Evolutionary conservation across 2,888 invertebrate species (phyloP), one percentile per base, ranked within the genome.

Genomic region (Drosophila antonietae): DNA sequence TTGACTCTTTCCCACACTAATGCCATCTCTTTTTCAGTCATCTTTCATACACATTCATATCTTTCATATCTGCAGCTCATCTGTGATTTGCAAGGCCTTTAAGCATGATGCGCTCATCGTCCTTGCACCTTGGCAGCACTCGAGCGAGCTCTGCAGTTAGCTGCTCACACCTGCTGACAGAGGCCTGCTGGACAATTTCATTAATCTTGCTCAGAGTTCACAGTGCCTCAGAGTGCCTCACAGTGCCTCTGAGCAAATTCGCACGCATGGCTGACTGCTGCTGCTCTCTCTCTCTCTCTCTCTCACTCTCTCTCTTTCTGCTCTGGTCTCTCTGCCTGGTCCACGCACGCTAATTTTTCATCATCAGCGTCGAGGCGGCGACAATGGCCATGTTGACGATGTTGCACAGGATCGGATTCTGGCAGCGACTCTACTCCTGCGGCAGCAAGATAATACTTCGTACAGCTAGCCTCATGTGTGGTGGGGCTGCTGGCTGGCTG

Each of bases 311-410:
- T 1, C n/a, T 8, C n/a, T 41, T n/a, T 20, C 44, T 20, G 20
- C 20, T 18, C 1, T 10, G 20, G 20, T 5, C 23, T 7, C 46
- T 53, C 68, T n/a, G 7, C 64, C 62, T 63, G 62, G 53, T 57
- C 68, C 63, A 73, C 69, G 78, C 78, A 78, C 76, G 85, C 88
- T 88, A 88, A 86, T 86, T 88, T 86, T 86, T 88, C 88, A 86
- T 86, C 86, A 83, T 85, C 85, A 85, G 77, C 81, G 79, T 80
- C 64, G 69, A 62, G 61, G 74, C 74, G 67, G 56, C 79, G 76
- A 69, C 80, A 75, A 72, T 72, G 70, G 74, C 70, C 74, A 75
- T 79, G 78, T 71, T 68, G 76, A 81, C 83, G 83, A 73, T 71
- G 84, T 81, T 76, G 73, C 72, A 68, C 70, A 64, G 75, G 71